A percentile compares a stretch with the other conserved stretches of the same genome.
Evolutionary conservation across 2,113 vertebrate genomes (phyloP).

Genomic region (Fulmarus glacialis): DNA sequence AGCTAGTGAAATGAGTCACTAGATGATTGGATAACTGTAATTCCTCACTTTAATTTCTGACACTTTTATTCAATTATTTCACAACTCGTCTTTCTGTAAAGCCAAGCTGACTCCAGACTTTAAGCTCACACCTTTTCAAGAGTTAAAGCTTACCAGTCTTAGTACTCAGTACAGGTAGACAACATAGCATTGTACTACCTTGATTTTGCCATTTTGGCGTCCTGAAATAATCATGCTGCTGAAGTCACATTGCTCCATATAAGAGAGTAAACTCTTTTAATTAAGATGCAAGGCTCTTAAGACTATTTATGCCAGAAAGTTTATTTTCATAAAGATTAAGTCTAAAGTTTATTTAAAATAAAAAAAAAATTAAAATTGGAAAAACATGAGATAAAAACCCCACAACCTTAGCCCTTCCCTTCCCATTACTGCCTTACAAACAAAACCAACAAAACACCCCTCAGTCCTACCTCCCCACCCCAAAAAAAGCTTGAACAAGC

Average conservation of each 20-base stretch:
- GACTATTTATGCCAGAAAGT: neutral
- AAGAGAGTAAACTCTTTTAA: neutral
- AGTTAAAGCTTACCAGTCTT: neutral
- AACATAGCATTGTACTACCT: neutral
- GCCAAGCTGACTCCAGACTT: neutral
- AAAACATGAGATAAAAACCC: neutral
- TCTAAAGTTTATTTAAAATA: neutral
- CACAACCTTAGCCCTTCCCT: neutral
- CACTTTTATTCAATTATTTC: slow-evolving; percentile 1
- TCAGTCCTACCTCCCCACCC: neutral
- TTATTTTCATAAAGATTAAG: neutral
- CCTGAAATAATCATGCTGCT: neutral
- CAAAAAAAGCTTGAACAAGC: neutral
- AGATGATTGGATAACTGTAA: neutral
- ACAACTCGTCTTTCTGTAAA: slow-evolving; percentile 1
- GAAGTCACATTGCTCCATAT: neutral
- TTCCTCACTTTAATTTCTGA: neutral
- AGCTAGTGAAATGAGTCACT: slow-evolving; percentile 25
- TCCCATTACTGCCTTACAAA: neutral
- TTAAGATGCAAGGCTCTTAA: neutral
- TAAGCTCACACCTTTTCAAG: neutral
- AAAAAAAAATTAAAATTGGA: neutral
- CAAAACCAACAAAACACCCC: neutral
- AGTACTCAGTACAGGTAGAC: neutral
- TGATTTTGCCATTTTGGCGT: neutral